Evolutionary conservation across 2,113 vertebrate species (phyloP).

Genomic region (Thomomys bottae): DNA sequence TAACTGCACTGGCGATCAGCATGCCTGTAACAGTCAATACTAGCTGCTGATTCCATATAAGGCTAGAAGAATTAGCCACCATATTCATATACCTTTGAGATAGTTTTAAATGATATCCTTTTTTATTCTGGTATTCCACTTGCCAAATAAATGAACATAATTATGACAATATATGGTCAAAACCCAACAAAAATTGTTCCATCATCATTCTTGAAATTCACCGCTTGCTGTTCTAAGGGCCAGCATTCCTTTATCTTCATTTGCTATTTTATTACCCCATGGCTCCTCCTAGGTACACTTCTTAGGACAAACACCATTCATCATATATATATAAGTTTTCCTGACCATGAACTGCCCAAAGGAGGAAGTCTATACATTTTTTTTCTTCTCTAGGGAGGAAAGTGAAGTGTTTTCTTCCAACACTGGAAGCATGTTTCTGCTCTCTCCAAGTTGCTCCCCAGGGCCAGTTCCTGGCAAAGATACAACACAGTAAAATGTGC

Average conservation of each 20-base stretch:
- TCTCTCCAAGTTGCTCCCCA: background rate
- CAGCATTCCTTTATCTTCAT: background rate
- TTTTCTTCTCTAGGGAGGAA: background rate
- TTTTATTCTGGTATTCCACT: background rate
- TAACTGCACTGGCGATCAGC: background rate
- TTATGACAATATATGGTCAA: background rate
- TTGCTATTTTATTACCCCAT: background rate
- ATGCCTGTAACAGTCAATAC: background rate
- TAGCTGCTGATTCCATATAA: background rate
- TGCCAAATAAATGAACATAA: conserved; percentile 37
- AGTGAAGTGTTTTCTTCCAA: background rate
- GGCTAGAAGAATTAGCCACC: background rate
- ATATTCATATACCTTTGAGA: background rate
- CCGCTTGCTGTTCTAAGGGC: background rate
- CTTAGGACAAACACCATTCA: background rate
- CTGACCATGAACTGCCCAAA: background rate
- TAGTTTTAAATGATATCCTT: background rate
- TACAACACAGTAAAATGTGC: background rate
- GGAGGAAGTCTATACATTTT: background rate
- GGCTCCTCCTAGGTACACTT: background rate
- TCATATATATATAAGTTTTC: background rate
- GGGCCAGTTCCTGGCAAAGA: background rate
- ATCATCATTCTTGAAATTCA: background rate
- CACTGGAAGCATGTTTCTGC: background rate
- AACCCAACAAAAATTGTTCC: conserved; percentile 20